phyloP scores from a whole-genome alignment of 2,797 vertebrate species.

The Brachyalestes nurse region DNA sequence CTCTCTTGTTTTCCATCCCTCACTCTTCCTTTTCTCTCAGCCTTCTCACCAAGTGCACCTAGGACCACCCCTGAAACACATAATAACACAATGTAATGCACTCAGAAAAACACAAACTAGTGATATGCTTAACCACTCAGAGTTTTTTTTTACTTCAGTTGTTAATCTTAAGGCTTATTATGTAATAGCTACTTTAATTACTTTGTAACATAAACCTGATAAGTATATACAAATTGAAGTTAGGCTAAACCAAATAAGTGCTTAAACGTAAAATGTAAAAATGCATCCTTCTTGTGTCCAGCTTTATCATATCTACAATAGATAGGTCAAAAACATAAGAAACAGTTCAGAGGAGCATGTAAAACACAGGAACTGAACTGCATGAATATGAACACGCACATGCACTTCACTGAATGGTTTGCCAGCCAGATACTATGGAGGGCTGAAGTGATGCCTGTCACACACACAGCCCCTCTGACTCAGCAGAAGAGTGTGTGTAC shows the following conservation, averaged over 20 bases:
- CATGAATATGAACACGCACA: conserved; percentile 16
- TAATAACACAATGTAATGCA: conserved; percentile 25
- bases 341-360: not conserved
- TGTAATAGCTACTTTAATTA: too few relatives aligned
- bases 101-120: not conserved
- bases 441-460: conserved; percentile 69
- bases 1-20: conserved; percentile 45
- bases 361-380: not conserved
- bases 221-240: not conserved
- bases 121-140: not conserved
- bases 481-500: conserved; percentile 63
- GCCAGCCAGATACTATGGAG: not conserved
- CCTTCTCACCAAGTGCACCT: conserved; percentile 64
- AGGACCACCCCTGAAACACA: conserved; percentile 53
- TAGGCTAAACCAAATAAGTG: not conserved
- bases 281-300: too few relatives aligned
- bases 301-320: not conserved
- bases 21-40: conserved; percentile 49
- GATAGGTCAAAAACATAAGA: not conserved
- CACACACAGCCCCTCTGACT: conserved; percentile 67
- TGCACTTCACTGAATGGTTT: not conserved
- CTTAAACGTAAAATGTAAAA: too few relatives aligned
- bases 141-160: not conserved
- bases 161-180: not conserved
- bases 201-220: too few relatives aligned